Evolutionary conservation across 2,888 invertebrate genomes (phyloP).

Genomic region (Quadroppia sp.): DNA sequence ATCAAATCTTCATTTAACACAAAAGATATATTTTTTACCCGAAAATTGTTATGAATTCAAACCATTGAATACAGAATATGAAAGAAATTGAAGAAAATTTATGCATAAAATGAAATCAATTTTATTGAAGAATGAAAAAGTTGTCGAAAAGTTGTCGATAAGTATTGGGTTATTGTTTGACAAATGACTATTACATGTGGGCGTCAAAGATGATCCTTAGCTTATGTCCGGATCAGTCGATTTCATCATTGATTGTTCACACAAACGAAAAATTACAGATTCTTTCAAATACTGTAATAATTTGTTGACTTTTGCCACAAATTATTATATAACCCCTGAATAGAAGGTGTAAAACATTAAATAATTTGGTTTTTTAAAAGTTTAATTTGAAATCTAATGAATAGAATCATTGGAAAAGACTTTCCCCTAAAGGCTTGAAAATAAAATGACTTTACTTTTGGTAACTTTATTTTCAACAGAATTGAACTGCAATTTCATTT

Average conservation of each 20-base stretch:
- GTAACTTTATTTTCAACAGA: not conserved
- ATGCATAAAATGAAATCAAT: not conserved
- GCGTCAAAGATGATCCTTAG: conserved; percentile 32
- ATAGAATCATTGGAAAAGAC: too few species aligned
- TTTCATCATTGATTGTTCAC: not conserved
- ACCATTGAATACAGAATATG: not conserved
- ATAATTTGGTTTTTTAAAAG: not conserved
- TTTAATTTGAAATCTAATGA: too few species aligned
- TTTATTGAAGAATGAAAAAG: not conserved
- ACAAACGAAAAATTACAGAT: not conserved
- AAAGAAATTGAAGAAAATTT: not conserved
- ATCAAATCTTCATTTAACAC: not conserved
- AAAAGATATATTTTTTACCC: not conserved
- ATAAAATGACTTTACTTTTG: not conserved
- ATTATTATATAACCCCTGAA: not conserved
- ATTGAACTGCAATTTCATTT: conserved; percentile 12
- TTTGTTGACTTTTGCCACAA: not conserved
- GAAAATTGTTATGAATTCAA: not conserved
- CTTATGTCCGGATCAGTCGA: not conserved
- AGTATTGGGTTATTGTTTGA: conserved; percentile 2
- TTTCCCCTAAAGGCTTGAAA: conserved; percentile 15
- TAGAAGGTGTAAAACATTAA: conserved; percentile 6
- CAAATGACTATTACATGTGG: conserved; percentile 10
- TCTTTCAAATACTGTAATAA: not conserved
- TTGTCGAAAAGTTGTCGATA: not conserved